phyloP scores from a whole-genome alignment of 2,888 invertebrate genomes.

The Watsonalla cultraria region DNA sequence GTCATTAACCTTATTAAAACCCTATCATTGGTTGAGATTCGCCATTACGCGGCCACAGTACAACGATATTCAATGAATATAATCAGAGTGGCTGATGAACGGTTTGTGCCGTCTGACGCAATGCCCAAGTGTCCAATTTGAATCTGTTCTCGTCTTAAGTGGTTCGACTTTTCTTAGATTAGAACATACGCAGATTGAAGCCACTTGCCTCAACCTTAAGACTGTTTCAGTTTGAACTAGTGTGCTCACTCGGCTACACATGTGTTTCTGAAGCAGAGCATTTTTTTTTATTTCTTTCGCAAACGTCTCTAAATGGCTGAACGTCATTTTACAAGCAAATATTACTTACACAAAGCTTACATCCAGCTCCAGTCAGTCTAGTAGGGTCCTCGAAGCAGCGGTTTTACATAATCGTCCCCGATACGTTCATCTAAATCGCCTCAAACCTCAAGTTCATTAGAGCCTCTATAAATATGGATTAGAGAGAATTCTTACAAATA shows the following conservation, averaged over 20 bases:
- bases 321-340: too few relatives aligned
- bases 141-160: constrained; percentile 65
- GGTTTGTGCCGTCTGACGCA: constrained; percentile 67
- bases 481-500: constrained; percentile 14
- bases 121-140: constrained; percentile 70
- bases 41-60: constrained; percentile 56
- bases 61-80: constrained; percentile 61
- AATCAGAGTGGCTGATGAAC: constrained; percentile 62
- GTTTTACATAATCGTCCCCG: not conserved
- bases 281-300: too few relatives aligned
- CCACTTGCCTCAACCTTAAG: not conserved
- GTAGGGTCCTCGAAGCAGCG: too few relatives aligned
- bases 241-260: too few relatives aligned
- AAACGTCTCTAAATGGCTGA: too few relatives aligned
- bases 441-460: constrained; percentile 13
- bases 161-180: constrained; percentile 71
- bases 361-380: too few relatives aligned
- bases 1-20: constrained; percentile 62
- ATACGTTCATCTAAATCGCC: not conserved
- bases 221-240: not conserved
- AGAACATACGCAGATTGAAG: constrained; percentile 38
- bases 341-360: too few relatives aligned
- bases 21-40: constrained; percentile 53
- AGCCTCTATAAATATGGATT: constrained; percentile 30
- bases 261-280: too few relatives aligned